Evolutionary conservation across 2,113 vertebrate species (phyloP).

Genomic region (Labeo catla): DNA sequence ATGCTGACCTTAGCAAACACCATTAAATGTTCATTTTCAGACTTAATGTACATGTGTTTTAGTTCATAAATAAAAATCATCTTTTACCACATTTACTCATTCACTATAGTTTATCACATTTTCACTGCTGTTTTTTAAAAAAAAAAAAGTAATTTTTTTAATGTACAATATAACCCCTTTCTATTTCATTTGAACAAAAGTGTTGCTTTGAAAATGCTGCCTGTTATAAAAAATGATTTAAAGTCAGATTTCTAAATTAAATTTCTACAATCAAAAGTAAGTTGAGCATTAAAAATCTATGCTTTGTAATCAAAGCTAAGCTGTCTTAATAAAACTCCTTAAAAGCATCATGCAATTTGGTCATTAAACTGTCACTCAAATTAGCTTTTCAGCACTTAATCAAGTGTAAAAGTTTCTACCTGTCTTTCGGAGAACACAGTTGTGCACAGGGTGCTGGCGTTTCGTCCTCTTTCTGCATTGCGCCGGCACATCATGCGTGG

Average conservation of each 20-base stretch:
- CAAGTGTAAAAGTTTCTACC: slow-evolving; percentile 42
- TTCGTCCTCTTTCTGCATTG: slow-evolving; percentile 60
- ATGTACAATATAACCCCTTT: neutral
- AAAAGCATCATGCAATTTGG: neutral
- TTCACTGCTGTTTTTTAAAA: neutral
- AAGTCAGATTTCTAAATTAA: neutral
- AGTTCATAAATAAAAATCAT: neutral
- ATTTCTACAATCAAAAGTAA: neutral
- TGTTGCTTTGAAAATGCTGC: neutral
- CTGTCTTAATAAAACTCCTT: neutral
- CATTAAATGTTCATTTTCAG: neutral
- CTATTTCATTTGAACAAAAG: neutral
- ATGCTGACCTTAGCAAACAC: neutral
- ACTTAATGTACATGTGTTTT: neutral
- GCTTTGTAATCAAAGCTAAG: neutral
- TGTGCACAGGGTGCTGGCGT: slow-evolving; percentile 37
- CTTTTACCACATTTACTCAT: neutral
- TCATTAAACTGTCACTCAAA: neutral
- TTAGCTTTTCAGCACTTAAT: neutral
- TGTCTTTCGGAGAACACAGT: slow-evolving; percentile 30
- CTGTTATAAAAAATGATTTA: neutral
- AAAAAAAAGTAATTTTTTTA: neutral
- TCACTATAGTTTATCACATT: neutral
- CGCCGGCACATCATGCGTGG: slow-evolving; percentile 58
- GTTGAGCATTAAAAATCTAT: neutral